Conservation (phyloP, 2,113 vertebrate genomes). For the Rhineura floridana region DNA sequence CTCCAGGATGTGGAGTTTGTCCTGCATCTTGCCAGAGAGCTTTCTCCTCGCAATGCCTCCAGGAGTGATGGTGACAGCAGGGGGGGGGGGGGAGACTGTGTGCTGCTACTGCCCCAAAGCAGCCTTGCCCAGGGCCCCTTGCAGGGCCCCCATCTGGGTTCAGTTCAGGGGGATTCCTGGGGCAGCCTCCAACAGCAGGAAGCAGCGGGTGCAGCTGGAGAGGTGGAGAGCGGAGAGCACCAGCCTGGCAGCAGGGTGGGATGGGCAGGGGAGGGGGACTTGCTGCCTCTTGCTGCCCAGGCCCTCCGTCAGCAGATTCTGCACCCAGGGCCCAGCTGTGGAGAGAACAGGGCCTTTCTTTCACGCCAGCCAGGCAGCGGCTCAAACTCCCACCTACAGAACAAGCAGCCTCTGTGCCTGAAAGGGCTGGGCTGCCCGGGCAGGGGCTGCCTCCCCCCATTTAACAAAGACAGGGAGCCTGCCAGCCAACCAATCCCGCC, state of each 20-base stretch:
- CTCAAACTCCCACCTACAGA: neutral
- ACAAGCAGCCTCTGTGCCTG: constrained; percentile 38
- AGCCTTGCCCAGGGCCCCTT: constrained; percentile 7
- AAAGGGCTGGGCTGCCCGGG: neutral
- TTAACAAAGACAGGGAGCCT: neutral
- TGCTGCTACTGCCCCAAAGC: constrained; percentile 17
- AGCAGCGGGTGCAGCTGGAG: neutral
- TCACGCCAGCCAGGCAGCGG: neutral
- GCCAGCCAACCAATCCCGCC: too few relatives aligned
- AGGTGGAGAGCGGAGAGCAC: neutral
- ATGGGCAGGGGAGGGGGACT: neutral
- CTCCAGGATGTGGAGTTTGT: constrained; percentile 90
- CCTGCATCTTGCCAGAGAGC: constrained; percentile 82
- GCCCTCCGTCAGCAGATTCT: constrained; percentile 30
- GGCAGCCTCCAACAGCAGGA: neutral
- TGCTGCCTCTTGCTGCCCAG: neutral
- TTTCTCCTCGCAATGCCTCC: constrained; percentile 38
- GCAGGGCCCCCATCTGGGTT: neutral
- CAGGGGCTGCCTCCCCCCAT: neutral
- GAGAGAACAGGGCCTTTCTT: constrained; percentile 38
- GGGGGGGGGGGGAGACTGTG: neutral
- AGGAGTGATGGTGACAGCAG: too few relatives aligned
- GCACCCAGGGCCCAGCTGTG: constrained; percentile 9
- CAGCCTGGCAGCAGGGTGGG: neutral
- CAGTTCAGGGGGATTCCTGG: neutral